phyloP scores from a whole-genome alignment of 2,797 vertebrate species.

The Myripristis jacobus region DNA sequence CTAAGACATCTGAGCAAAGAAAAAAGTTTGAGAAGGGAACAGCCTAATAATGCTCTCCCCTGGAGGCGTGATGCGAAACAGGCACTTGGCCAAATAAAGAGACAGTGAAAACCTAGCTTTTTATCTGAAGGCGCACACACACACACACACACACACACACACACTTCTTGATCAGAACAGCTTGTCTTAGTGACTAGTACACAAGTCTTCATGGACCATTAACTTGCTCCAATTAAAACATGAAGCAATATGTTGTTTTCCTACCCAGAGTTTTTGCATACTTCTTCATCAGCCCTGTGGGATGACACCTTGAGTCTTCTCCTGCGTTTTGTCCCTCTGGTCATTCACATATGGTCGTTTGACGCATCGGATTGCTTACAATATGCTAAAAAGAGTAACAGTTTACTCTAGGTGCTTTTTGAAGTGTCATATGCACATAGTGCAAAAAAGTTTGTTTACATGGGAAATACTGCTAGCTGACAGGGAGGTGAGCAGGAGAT shows the following conservation, averaged over 20 bases:
- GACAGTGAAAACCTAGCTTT: conserved; percentile 47
- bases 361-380: conserved; percentile 45
- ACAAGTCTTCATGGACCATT: conserved; percentile 80
- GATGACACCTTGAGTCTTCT: conserved; percentile 75
- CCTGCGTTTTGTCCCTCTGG: conserved; percentile 60
- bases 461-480: neutral
- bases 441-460: neutral
- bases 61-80: conserved; percentile 42
- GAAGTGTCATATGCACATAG: neutral
- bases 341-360: conserved; percentile 73
- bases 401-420: neutral
- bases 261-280: conserved; percentile 58
- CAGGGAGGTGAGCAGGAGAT: neutral
- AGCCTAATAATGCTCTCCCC: conserved; percentile 34
- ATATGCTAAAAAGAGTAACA: conserved; percentile 43
- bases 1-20: conserved; percentile 23
- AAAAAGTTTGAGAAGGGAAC: conserved; percentile 54
- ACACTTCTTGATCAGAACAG: conserved; percentile 73
- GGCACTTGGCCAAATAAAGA: conserved; percentile 55
- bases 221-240: conserved; percentile 83
- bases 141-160: conserved; percentile 27
- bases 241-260: conserved; percentile 86
- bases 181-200: conserved; percentile 82
- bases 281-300: conserved; percentile 71
- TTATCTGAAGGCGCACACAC: conserved; percentile 24